Percentiles rank a stretch among this genome's conserved stretches.
Conservation (phyloP, 2,888 invertebrate genomes). For the Ochropacha duplaris region DNA sequence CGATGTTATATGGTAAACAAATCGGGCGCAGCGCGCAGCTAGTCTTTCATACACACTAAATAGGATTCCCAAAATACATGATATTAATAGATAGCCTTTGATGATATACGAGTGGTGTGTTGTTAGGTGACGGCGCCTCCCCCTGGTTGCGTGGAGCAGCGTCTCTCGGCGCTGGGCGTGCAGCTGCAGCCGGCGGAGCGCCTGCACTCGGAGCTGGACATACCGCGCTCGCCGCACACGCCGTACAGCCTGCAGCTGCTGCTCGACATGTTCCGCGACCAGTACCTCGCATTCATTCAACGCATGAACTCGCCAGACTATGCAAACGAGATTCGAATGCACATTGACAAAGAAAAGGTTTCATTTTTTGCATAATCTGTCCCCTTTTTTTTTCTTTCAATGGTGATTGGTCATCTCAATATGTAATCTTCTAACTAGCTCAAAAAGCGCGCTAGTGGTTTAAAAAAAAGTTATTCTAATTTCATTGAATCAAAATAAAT, state of each 20-base stretch:
- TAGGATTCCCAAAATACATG: too few species aligned
- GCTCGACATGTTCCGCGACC: slow-evolving; percentile 92
- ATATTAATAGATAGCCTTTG: too few species aligned
- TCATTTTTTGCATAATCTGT: too few species aligned
- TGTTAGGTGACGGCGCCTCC: slow-evolving; percentile 88
- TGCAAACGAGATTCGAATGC: slow-evolving; percentile 86
- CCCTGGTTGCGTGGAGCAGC: slow-evolving; percentile 96
- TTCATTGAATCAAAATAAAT: too few species aligned
- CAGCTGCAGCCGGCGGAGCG: slow-evolving; percentile 84
- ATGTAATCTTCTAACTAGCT: too few species aligned
- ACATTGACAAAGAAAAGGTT: slow-evolving; percentile 92
- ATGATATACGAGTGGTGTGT: too few species aligned
- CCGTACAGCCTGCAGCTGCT: slow-evolving; percentile 94
- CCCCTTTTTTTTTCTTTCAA: not conserved
- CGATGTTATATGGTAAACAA: too few species aligned
- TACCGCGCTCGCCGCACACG: slow-evolving; percentile 90
- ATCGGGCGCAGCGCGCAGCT: too few species aligned
- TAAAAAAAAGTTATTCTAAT: too few species aligned
- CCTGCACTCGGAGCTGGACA: slow-evolving; percentile 92
- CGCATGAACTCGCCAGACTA: slow-evolving; percentile 92
- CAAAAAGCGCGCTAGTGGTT: too few species aligned
- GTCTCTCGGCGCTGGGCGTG: slow-evolving; percentile 90
- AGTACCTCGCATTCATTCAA: slow-evolving; percentile 92
- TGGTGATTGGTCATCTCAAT: too few species aligned
- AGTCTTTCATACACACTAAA: too few species aligned